These are phyloP conservation scores for Megaustenia siamemsis DNA, from an alignment of 2,888 invertebrate species.

Conservation along the genomic window DNA sequence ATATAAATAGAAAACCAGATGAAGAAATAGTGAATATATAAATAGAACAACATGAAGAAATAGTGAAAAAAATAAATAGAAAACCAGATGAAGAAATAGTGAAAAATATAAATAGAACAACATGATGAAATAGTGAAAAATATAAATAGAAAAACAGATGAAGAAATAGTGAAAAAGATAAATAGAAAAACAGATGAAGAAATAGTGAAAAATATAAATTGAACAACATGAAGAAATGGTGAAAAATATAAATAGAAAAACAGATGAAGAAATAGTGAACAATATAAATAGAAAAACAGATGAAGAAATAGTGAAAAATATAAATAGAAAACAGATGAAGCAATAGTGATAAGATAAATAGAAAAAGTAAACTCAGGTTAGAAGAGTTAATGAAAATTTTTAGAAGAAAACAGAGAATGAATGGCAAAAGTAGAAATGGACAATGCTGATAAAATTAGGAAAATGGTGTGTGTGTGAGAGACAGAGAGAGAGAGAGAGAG, in stretches of 20 bases:
- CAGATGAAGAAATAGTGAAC: background rate
- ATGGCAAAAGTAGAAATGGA: no score
- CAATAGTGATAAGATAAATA: background rate
- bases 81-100: conserved; percentile 25
- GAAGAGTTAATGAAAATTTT: conserved; percentile 11
- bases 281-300: conserved; percentile 3
- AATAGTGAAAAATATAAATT: background rate
- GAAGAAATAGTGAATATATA: conserved; percentile 8
- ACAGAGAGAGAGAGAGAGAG: no score
- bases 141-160: background rate
- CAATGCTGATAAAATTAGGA: no score
- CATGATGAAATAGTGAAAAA: background rate
- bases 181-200: background rate
- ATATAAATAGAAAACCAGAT: conserved; percentile 22
- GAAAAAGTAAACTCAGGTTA: background rate
- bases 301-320: conserved; percentile 8
- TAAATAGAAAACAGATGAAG: background rate
- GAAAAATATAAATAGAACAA: conserved; percentile 40
- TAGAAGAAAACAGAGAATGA: conserved; percentile 23
- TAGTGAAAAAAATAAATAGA: conserved; percentile 8
- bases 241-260: background rate
- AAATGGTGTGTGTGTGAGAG: no score
- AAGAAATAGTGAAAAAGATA: background rate
- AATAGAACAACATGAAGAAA: background rate
- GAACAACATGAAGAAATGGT: background rate